phyloP scores from a whole-genome alignment of 1,140 invertebrate genomes.

The Melipona quadrifasciata region DNA sequence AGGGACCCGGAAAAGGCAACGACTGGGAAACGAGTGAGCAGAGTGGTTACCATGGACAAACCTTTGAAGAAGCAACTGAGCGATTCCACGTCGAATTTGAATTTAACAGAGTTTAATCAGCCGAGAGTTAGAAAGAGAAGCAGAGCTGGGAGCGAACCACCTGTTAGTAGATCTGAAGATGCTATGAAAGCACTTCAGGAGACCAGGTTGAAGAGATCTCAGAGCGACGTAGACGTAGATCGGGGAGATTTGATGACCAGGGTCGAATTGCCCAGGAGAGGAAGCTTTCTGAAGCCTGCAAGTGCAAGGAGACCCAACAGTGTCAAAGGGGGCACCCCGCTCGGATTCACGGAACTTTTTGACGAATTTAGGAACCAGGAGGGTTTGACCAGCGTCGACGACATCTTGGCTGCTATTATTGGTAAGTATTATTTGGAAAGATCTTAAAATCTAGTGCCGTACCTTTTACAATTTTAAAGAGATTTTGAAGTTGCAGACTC shows the following conservation, averaged over 20 bases:
- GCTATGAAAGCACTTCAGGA: slow-evolving; percentile 77
- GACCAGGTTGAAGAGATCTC: slow-evolving; percentile 82
- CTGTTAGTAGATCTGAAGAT: slow-evolving; percentile 76
- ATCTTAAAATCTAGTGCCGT: not conserved
- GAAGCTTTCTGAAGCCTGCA: slow-evolving; percentile 91
- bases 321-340: slow-evolving; percentile 85
- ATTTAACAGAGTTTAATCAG: slow-evolving; percentile 47
- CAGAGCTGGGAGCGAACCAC: slow-evolving; percentile 78
- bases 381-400: slow-evolving; percentile 92
- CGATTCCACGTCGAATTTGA: slow-evolving; percentile 22
- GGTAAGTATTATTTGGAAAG: slow-evolving; percentile 58
- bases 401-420: slow-evolving; percentile 93
- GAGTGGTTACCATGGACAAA: slow-evolving; percentile 68
- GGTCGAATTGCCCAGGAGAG: slow-evolving; percentile 90
- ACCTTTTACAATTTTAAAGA: not conserved
- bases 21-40: slow-evolving; percentile 48
- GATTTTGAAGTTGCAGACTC: no score
- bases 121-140: slow-evolving; percentile 69
- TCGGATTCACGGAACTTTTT: slow-evolving; percentile 92
- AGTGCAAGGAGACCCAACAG: slow-evolving; percentile 74
- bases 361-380: slow-evolving; percentile 92
- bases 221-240: slow-evolving; percentile 80
- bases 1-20: slow-evolving; percentile 49
- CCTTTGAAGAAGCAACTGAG: slow-evolving; percentile 52
- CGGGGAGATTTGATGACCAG: slow-evolving; percentile 90